These are phyloP conservation scores for Heliconius charithonia DNA, from an alignment of 2,888 invertebrate species.

Conservation along the genomic window DNA sequence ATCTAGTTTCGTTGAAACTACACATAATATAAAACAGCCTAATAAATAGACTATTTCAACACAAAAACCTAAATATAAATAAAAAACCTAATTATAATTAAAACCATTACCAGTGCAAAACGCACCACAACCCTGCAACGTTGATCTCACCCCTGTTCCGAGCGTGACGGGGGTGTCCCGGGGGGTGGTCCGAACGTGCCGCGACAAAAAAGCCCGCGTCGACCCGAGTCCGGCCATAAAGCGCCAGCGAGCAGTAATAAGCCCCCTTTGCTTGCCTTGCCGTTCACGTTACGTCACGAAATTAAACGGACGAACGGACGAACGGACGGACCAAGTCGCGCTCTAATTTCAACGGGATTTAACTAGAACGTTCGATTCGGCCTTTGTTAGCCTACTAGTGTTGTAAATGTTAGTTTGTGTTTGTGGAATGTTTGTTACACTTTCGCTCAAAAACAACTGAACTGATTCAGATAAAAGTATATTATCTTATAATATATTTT, in stretches of 20 bases:
- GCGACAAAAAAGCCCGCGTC: slow-evolving; percentile 76
- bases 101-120: background rate
- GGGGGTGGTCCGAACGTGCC: slow-evolving; percentile 63
- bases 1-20: too few species aligned
- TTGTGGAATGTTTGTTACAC: background rate
- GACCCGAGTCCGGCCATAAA: slow-evolving; percentile 76
- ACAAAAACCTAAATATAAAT: background rate
- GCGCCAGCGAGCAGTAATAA: slow-evolving; percentile 70
- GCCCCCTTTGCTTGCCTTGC: slow-evolving; percentile 65
- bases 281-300: slow-evolving; percentile 57
- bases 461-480: background rate
- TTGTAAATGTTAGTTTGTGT: background rate
- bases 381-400: slow-evolving; percentile 7
- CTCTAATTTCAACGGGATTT: slow-evolving; percentile 65
- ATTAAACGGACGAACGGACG: slow-evolving; percentile 70
- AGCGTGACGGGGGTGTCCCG: slow-evolving; percentile 56
- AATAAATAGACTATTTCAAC: too few species aligned
- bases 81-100: background rate
- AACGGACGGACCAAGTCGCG: slow-evolving; percentile 76
- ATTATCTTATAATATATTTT: too few species aligned
- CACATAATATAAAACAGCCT: too few species aligned
- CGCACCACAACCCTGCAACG: slow-evolving; percentile 45
- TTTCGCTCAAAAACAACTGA: background rate
- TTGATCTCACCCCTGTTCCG: slow-evolving; percentile 62
- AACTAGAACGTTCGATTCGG: slow-evolving; percentile 29